A percentile compares a stretch with the other conserved stretches of the same genome.
These are phyloP conservation scores for Platyscelio sp. DNA, from an alignment of 2,888 invertebrate genomes.

Conservation along the genomic window DNA sequence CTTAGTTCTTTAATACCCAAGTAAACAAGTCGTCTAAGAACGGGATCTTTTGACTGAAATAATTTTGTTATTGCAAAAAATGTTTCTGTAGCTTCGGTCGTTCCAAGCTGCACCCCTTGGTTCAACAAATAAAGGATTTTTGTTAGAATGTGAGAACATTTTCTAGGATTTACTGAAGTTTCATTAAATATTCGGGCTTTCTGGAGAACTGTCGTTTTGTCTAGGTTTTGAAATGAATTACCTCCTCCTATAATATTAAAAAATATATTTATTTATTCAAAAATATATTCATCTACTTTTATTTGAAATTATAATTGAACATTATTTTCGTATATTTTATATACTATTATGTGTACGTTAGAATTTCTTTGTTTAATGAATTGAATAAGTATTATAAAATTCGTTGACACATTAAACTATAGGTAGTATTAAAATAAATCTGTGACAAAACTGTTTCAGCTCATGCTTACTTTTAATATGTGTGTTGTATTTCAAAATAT, in stretches of 20 bases:
- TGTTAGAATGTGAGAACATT: slow-evolving; percentile 97
- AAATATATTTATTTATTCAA: too few relatives aligned
- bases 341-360: too few relatives aligned
- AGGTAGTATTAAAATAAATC: too few relatives aligned
- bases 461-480: too few relatives aligned
- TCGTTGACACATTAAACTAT: too few relatives aligned
- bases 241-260: slow-evolving; percentile 87
- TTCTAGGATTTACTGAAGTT: slow-evolving; percentile 97
- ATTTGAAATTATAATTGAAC: too few relatives aligned
- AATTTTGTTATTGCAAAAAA: slow-evolving; percentile 99
- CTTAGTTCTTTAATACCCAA: slow-evolving; percentile 98
- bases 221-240: slow-evolving; percentile 96
- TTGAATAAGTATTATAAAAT: too few relatives aligned
- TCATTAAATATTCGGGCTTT: slow-evolving; percentile 99
- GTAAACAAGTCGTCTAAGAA: slow-evolving; percentile 97
- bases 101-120: slow-evolving; percentile 96
- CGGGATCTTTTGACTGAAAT: slow-evolving; percentile 98
- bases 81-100: slow-evolving; percentile 98
- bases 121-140: slow-evolving; percentile 98
- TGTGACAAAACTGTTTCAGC: too few relatives aligned
- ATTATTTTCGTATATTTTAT: too few relatives aligned
- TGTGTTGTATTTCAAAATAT: too few relatives aligned
- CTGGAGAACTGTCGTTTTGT: slow-evolving; percentile 98
- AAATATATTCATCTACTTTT: too few relatives aligned
- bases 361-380: too few relatives aligned